Conservation (phyloP, 2,888 invertebrate genomes). For the Ormyrus labotus region DNA sequence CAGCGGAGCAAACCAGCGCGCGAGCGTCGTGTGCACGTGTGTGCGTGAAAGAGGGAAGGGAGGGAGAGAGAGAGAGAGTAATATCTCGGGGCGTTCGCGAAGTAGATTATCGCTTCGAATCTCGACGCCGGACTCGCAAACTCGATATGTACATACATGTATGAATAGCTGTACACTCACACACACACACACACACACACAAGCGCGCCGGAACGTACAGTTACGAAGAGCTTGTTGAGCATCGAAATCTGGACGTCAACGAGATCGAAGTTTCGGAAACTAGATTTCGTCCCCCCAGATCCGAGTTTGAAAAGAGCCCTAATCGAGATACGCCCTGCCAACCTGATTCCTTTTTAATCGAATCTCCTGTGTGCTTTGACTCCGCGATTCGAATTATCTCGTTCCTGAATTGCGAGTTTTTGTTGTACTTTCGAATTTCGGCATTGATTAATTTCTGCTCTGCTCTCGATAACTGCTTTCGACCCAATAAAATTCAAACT, state of each 20-base stretch:
- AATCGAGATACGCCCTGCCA: slow-evolving; percentile 41
- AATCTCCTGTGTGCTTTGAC: slow-evolving; percentile 19
- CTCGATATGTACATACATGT: neutral
- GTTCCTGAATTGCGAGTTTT: neutral
- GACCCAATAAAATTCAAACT: neutral
- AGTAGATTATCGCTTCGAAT: slow-evolving; percentile 52
- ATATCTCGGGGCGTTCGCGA: slow-evolving; percentile 42
- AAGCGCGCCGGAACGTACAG: neutral
- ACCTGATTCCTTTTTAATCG: slow-evolving; percentile 46
- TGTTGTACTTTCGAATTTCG: neutral
- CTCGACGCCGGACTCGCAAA: slow-evolving; percentile 32
- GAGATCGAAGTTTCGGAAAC: slow-evolving; percentile 54
- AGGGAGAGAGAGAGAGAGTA: slow-evolving; percentile 20
- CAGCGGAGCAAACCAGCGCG: neutral
- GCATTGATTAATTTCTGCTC: neutral
- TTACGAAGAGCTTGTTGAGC: neutral
- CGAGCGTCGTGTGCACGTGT: neutral
- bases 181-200: neutral
- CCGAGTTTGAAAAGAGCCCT: slow-evolving; percentile 39
- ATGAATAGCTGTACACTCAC: neutral
- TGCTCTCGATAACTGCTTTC: neutral
- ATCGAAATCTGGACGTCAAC: slow-evolving; percentile 50
- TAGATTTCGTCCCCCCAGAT: slow-evolving; percentile 34
- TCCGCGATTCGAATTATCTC: neutral
- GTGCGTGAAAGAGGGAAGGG: slow-evolving; percentile 14